phyloP scores from a whole-genome alignment of 2,113 vertebrate genomes.

The Chaetops frenatus region DNA sequence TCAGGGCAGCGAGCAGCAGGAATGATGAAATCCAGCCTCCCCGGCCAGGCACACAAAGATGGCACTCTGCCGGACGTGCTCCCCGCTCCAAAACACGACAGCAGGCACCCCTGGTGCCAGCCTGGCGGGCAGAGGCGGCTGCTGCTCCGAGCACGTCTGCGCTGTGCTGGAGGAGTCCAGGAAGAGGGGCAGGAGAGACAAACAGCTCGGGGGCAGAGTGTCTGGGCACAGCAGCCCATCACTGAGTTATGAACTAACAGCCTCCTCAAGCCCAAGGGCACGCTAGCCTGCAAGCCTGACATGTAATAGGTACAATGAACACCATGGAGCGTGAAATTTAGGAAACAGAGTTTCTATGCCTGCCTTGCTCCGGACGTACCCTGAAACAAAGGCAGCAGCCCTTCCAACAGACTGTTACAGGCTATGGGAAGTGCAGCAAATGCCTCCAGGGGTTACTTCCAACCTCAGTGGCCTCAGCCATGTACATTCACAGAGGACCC shows the following conservation, averaged over 20 bases:
- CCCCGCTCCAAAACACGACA: background rate
- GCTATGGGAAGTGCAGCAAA: background rate
- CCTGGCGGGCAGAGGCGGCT: background rate
- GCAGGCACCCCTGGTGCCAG: background rate
- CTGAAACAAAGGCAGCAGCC: background rate
- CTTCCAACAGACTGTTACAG: background rate
- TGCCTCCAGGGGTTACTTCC: background rate
- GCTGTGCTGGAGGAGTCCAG: background rate
- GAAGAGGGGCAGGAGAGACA: background rate
- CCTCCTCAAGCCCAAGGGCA: background rate
- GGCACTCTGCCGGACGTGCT: background rate
- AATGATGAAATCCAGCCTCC: background rate
- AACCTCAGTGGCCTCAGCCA: background rate
- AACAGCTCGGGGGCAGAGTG: rapidly evolving
- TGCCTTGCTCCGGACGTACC: rapidly evolving
- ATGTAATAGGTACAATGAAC: background rate
- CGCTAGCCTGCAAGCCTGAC: background rate
- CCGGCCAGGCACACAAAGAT: background rate
- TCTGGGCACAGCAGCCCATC: background rate
- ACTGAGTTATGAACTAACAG: background rate
- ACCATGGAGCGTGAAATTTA: background rate
- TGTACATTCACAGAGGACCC: rapidly evolving
- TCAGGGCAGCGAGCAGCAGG: background rate
- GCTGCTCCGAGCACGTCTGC: rapidly evolving
- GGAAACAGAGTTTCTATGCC: background rate